These are phyloP conservation scores for Laothoe populi DNA, from an alignment of 2,888 invertebrate species.

Conservation along the genomic window DNA sequence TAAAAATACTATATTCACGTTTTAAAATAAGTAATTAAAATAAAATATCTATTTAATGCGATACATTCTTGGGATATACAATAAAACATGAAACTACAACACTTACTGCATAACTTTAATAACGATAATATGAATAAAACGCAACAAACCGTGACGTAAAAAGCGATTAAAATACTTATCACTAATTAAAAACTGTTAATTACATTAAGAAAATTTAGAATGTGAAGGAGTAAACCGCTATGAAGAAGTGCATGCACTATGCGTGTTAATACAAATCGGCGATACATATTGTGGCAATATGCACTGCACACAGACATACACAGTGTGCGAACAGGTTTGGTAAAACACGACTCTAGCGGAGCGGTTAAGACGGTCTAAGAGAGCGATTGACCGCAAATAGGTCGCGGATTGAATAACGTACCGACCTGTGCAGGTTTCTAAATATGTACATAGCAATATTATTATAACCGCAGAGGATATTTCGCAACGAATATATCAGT, in stretches of 20 bases:
- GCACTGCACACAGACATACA: neutral
- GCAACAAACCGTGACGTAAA: conserved; percentile 64
- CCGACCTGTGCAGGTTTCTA: conserved; percentile 75
- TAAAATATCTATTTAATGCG: neutral
- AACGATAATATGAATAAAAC: conserved; percentile 53
- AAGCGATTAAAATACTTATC: conserved; percentile 64
- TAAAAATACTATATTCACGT: neutral
- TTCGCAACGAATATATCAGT: conserved; percentile 57
- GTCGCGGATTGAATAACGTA: conserved; percentile 80
- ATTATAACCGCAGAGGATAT: conserved; percentile 72
- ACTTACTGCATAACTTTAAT: conserved; percentile 48
- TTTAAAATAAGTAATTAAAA: neutral
- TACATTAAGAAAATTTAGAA: conserved; percentile 42
- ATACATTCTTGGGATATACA: neutral
- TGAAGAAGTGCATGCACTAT: conserved; percentile 7
- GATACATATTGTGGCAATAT: conserved; percentile 4
- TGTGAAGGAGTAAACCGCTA: neutral
- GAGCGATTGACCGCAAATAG: conserved; percentile 77
- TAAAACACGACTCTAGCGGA: conserved; percentile 35
- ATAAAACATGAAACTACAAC: conserved; percentile 35
- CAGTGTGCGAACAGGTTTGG: conserved; percentile 49
- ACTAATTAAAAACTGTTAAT: conserved; percentile 67
- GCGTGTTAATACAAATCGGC: neutral
- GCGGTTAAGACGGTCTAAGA: conserved; percentile 53
- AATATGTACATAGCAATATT: conserved; percentile 75